Conservation (phyloP, 2,888 invertebrate species). For the Tenodera sinensis region DNA sequence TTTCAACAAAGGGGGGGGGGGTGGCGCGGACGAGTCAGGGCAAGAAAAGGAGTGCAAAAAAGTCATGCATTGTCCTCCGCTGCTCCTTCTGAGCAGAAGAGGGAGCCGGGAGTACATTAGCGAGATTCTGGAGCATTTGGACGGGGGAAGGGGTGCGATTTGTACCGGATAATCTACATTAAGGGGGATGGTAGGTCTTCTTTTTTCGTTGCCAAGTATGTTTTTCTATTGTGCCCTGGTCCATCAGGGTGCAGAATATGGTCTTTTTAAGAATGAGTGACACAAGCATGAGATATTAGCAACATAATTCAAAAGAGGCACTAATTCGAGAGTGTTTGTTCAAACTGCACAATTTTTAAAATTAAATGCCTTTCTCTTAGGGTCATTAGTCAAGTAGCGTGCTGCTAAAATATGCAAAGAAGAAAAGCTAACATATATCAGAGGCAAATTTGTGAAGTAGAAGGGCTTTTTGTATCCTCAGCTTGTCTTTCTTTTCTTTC, state of each 20-base stretch:
- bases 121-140: slow-evolving; percentile 21
- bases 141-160: slow-evolving; percentile 12
- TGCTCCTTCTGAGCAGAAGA: not conserved
- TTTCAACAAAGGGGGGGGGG: slow-evolving; percentile 4
- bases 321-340: not conserved
- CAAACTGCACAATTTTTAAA: not conserved
- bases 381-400: not conserved
- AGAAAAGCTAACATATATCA: too few species aligned
- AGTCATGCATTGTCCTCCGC: slow-evolving; percentile 20
- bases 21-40: not conserved
- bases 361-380: not conserved
- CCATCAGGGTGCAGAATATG: slow-evolving; percentile 6
- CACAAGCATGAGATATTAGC: not conserved
- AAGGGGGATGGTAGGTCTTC: not conserved
- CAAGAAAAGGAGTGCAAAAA: slow-evolving; percentile 3
- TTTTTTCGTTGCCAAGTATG: not conserved
- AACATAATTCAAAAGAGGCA: not conserved
- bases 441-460: too few species aligned
- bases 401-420: not conserved
- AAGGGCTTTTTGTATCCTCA: too few species aligned
- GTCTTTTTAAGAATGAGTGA: not conserved
- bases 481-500: too few species aligned
- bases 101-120: slow-evolving; percentile 18
- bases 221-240: slow-evolving; percentile 12
- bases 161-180: slow-evolving; percentile 20